A percentile compares a stretch with the other conserved stretches of the same genome.
Evolutionary conservation across 2,797 vertebrate species (phyloP).

Genomic region (Columba guinea): DNA sequence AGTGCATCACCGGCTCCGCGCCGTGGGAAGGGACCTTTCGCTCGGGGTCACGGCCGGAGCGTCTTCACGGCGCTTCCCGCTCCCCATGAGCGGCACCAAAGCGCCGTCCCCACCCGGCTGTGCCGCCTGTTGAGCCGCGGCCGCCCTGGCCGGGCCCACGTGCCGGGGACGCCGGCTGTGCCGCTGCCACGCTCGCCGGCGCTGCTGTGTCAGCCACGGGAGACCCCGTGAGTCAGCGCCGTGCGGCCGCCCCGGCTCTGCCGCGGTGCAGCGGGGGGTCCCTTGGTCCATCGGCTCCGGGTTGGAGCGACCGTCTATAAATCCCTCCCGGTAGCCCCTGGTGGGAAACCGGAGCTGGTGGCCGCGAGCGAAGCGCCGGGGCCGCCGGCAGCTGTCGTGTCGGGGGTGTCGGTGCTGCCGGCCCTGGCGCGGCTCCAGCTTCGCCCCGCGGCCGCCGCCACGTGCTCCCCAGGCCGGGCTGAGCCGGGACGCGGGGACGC

Average conservation of each 20-base stretch:
- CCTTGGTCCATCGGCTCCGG: background rate
- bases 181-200: fast-evolving
- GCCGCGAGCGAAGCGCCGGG: too few relatives aligned
- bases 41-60: background rate
- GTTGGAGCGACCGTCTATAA: fast-evolving
- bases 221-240: conserved; percentile 38
- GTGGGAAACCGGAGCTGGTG: background rate
- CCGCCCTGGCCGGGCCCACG: background rate
- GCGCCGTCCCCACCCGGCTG: fast-evolving
- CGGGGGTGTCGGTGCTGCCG: background rate
- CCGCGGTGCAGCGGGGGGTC: too few relatives aligned
- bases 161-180: background rate
- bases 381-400: background rate
- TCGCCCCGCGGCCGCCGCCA: fast-evolving
- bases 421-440: background rate
- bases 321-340: fast-evolving
- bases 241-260: background rate
- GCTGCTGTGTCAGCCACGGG: conserved; percentile 13
- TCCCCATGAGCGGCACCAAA: background rate
- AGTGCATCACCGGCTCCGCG: background rate
- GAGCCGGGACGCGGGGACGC: background rate
- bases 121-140: background rate
- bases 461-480: background rate
- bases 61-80: background rate
- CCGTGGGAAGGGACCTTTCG: background rate